Evolutionary conservation across 2,888 invertebrate genomes (phyloP).

Genomic region (Aproaerema taeniolella): DNA sequence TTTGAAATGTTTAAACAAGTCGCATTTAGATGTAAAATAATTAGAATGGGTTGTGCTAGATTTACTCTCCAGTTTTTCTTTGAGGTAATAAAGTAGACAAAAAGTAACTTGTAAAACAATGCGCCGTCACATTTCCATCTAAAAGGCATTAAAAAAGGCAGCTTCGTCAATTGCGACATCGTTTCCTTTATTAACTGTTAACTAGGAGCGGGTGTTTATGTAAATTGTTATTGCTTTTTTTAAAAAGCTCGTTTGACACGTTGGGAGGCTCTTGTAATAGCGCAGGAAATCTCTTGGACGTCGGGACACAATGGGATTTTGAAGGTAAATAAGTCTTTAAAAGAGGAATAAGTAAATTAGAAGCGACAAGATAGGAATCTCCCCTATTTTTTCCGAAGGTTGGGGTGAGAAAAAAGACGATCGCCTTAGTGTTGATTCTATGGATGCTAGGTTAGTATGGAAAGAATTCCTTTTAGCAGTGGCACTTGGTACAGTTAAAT

Average conservation of each 20-base stretch:
- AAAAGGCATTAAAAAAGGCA: slow-evolving; percentile 60
- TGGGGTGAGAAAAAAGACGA: slow-evolving; percentile 71
- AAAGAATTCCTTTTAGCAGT: too few species aligned
- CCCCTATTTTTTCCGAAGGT: slow-evolving; percentile 77
- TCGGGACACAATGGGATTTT: slow-evolving; percentile 75
- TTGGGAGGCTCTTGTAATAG: slow-evolving; percentile 63
- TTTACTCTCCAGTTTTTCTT: too few species aligned
- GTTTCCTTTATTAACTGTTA: slow-evolving; percentile 76
- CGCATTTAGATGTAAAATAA: too few species aligned
- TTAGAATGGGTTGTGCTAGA: too few species aligned
- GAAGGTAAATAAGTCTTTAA: slow-evolving; percentile 85
- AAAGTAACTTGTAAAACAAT: slow-evolving; percentile 63
- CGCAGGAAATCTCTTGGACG: slow-evolving; percentile 51
- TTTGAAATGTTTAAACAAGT: too few species aligned
- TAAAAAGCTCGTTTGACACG: slow-evolving; percentile 73
- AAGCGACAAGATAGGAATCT: slow-evolving; percentile 87
- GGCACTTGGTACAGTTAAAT: too few species aligned
- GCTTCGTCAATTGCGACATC: slow-evolving; percentile 68
- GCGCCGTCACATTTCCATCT: slow-evolving; percentile 63
- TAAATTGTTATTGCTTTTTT: slow-evolving; percentile 78
- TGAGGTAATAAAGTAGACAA: too few species aligned
- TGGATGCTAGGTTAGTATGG: slow-evolving; percentile 39
- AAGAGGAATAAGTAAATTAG: slow-evolving; percentile 89
- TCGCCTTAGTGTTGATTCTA: slow-evolving; percentile 56
- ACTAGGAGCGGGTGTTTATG: slow-evolving; percentile 74